A percentile compares a stretch with the other conserved stretches of the same genome.
Conservation (phyloP, 2,888 invertebrate genomes). For the Parnassius glacialis region DNA sequence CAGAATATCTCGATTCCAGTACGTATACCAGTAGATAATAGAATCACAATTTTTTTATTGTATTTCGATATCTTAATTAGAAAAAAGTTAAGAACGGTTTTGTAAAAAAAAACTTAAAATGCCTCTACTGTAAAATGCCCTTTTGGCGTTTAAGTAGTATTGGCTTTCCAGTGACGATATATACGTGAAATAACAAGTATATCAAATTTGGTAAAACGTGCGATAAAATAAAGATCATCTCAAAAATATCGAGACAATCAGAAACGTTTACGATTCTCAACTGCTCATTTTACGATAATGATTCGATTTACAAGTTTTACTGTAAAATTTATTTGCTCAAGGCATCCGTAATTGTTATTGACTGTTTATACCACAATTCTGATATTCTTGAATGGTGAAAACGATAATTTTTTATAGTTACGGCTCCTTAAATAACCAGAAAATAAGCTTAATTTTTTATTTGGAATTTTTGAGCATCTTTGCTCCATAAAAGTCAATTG, state of each 20-base stretch:
- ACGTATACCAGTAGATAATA: no score
- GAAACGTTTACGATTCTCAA: constrained; percentile 17
- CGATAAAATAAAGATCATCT: constrained; percentile 7
- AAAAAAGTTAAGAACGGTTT: no score
- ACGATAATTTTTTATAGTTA: constrained; percentile 18
- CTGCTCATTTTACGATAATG: constrained; percentile 21
- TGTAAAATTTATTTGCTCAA: constrained; percentile 30
- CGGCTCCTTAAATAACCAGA: background rate
- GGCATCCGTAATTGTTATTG: constrained; percentile 27
- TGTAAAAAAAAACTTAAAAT: no score
- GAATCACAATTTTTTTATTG: no score
- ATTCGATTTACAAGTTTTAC: constrained; percentile 28
- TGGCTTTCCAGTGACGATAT: no score
- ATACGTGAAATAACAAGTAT: constrained; percentile 7
- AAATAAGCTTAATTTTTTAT: background rate
- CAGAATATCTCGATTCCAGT: no score
- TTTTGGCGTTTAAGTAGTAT: no score
- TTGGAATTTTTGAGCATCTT: background rate
- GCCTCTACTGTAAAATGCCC: no score
- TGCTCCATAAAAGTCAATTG: no score
- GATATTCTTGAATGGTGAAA: constrained; percentile 11
- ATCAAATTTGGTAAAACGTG: constrained; percentile 6
- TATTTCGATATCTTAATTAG: no score
- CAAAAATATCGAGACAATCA: constrained; percentile 13
- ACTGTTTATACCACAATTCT: constrained; percentile 3